Percentiles rank a stretch among this genome's conserved stretches.
Evolutionary conservation across 2,113 vertebrate genomes (phyloP).

Genomic region (Heterocephalus glaber): DNA sequence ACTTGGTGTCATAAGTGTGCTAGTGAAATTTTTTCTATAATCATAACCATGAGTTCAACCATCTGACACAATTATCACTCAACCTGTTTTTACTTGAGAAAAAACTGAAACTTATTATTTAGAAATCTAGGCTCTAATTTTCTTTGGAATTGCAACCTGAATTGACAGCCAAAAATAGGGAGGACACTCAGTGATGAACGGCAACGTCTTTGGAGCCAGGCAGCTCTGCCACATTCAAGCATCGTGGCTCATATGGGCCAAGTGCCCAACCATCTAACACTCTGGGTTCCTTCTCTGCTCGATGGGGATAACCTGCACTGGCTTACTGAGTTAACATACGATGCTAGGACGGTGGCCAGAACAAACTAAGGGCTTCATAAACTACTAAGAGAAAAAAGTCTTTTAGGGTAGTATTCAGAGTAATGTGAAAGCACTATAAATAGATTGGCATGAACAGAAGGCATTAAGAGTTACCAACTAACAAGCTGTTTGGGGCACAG

Average conservation of each 20-base stretch:
- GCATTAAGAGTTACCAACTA: not conserved
- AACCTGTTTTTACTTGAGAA: not conserved
- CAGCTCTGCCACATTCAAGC: not conserved
- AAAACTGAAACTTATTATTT: constrained; percentile 32
- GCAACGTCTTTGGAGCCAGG: not conserved
- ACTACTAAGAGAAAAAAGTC: not conserved
- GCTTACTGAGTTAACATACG: not conserved
- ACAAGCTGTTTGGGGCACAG: not conserved
- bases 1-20: not conserved
- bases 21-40: not conserved
- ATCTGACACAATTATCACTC: not conserved
- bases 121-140: constrained; percentile 8
- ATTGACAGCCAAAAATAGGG: not conserved
- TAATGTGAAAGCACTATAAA: not conserved
- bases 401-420: not conserved
- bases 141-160: not conserved
- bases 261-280: not conserved
- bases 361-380: not conserved
- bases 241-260: not conserved
- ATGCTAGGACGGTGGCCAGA: not conserved
- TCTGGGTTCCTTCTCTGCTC: not conserved
- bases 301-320: not conserved
- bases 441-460: not conserved
- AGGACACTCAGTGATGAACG: not conserved
- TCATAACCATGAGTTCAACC: not conserved